phyloP scores from a whole-genome alignment of 2,113 vertebrate genomes.

The Cygnus atratus region DNA sequence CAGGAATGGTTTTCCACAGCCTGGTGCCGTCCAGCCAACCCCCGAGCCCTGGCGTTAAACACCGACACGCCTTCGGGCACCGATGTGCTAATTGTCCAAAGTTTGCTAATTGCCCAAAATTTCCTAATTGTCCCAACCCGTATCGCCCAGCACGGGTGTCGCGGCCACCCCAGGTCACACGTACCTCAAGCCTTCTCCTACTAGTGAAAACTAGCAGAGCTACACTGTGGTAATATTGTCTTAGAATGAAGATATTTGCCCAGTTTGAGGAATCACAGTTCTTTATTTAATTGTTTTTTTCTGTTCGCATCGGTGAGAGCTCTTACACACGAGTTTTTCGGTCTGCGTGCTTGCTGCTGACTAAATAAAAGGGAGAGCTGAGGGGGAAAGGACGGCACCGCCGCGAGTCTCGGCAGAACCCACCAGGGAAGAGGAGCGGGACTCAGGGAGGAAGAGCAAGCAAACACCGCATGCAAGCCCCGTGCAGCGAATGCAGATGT shows the following conservation, averaged over 20 bases:
- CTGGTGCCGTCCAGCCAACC: background rate
- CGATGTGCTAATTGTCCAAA: background rate
- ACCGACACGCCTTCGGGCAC: background rate
- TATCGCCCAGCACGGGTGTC: background rate
- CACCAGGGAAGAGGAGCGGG: background rate
- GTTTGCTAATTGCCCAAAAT: background rate
- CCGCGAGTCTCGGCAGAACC: background rate
- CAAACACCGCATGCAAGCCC: background rate
- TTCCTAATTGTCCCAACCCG: background rate
- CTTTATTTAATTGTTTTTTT: background rate
- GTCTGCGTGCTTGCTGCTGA: background rate
- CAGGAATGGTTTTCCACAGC: background rate
- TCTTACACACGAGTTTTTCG: background rate
- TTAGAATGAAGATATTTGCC: background rate
- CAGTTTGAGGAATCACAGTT: background rate
- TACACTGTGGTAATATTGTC: background rate
- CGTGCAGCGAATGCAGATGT: background rate
- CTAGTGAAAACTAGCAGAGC: background rate
- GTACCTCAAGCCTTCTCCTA: background rate
- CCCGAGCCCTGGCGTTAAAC: background rate
- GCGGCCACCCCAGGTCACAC: background rate
- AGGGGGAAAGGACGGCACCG: too few relatives aligned
- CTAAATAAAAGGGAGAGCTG: background rate
- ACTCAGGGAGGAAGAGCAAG: background rate
- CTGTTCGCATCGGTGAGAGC: background rate